Percentiles rank a stretch among this genome's conserved stretches.
These are phyloP conservation scores for Crypturellus tataupa DNA, from an alignment of 2,797 vertebrate genomes.

Conservation along the genomic window DNA sequence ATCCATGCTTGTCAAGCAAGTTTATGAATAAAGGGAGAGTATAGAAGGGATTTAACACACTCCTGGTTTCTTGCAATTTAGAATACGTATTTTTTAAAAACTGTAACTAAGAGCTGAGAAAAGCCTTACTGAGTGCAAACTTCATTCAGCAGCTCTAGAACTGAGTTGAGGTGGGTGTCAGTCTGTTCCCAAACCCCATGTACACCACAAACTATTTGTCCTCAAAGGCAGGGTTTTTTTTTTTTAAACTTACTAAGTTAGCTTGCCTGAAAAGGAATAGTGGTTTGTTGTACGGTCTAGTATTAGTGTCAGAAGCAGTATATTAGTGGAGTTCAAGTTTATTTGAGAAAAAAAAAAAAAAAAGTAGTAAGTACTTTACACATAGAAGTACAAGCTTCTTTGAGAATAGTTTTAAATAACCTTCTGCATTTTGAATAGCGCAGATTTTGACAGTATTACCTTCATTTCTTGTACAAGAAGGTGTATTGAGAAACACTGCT, in stretches of 20 bases:
- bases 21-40: background rate
- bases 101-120: background rate
- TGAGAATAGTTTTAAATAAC: background rate
- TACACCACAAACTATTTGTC: background rate
- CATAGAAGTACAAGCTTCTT: background rate
- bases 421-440: background rate
- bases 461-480: background rate
- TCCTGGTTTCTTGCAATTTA: background rate
- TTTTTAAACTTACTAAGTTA: background rate
- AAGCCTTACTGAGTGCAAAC: background rate
- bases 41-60: background rate
- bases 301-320: accelerated
- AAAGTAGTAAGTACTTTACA: no score
- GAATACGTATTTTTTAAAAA: background rate
- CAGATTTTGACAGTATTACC: background rate
- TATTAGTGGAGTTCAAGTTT: background rate
- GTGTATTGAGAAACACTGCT: background rate
- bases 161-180: background rate
- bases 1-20: background rate
- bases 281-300: background rate
- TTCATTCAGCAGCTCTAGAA: background rate
- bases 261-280: background rate
- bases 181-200: no score
- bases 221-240: background rate
- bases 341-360: background rate